Percentiles rank a stretch among this genome's conserved stretches.
These are phyloP conservation scores for Sibirionetta formosa DNA, from an alignment of 2,797 vertebrate species.

Conservation along the genomic window DNA sequence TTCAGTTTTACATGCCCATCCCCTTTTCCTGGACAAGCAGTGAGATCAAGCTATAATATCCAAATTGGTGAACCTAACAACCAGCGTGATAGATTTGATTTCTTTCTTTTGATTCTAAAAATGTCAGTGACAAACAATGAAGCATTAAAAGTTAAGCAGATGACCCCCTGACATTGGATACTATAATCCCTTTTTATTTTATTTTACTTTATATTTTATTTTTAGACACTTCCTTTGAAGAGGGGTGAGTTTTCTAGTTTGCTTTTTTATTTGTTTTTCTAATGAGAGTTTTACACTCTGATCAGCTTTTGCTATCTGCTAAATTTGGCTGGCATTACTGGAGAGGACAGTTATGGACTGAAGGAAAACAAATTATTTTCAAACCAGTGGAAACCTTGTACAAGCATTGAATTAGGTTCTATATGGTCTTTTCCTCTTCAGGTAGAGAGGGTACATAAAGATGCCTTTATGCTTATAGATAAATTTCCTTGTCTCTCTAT, in stretches of 20 bases:
- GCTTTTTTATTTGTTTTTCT: background rate
- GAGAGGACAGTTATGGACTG: background rate
- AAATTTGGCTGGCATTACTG: background rate
- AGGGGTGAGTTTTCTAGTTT: accelerated
- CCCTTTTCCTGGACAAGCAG: background rate
- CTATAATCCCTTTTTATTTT: background rate
- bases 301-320: background rate
- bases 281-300: background rate
- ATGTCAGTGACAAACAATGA: background rate
- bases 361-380: slow-evolving; percentile 1
- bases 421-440: background rate
- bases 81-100: background rate
- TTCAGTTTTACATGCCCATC: background rate
- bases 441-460: background rate
- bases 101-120: no score
- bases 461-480: background rate
- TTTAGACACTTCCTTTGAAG: background rate
- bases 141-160: background rate
- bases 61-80: background rate
- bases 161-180: background rate
- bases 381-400: background rate
- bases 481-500: background rate
- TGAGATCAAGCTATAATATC: background rate
- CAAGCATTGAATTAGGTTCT: background rate
- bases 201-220: background rate